A percentile compares a stretch with the other conserved stretches of the same genome.
Evolutionary conservation across 2,888 invertebrate species (phyloP).

Genomic region (Phengaris arion): DNA sequence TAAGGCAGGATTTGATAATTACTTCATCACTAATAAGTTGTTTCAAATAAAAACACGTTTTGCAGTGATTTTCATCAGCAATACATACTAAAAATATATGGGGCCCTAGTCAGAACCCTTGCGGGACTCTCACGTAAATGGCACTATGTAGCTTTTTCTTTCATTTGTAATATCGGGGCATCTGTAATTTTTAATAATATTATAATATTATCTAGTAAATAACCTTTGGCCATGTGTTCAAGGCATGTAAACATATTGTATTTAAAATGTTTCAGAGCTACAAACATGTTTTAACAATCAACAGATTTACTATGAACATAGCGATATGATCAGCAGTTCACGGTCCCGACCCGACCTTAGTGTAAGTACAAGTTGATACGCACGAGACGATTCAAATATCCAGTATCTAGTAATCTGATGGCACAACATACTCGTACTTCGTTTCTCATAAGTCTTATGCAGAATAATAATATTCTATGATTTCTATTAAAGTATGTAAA

Average conservation of each 20-base stretch:
- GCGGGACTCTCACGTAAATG: background rate
- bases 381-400: background rate
- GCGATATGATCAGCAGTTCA: slow-evolving; percentile 7
- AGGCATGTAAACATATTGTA: slow-evolving; percentile 9
- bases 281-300: slow-evolving; percentile 18
- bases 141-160: background rate
- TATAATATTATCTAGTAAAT: background rate
- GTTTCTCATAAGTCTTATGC: background rate
- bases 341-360: slow-evolving; percentile 24
- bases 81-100: background rate
- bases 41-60: background rate
- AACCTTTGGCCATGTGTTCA: background rate
- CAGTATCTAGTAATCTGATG: background rate
- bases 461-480: background rate
- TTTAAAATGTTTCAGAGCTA: slow-evolving; percentile 1
- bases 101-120: background rate
- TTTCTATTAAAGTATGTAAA: background rate
- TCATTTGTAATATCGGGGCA: background rate
- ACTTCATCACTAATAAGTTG: background rate
- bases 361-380: background rate
- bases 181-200: background rate
- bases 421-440: background rate
- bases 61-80: background rate
- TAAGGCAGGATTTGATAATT: background rate
- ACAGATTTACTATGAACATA: slow-evolving; percentile 7